phyloP scores from a whole-genome alignment of 2,888 invertebrate genomes.

The Coelinius sp. region DNA sequence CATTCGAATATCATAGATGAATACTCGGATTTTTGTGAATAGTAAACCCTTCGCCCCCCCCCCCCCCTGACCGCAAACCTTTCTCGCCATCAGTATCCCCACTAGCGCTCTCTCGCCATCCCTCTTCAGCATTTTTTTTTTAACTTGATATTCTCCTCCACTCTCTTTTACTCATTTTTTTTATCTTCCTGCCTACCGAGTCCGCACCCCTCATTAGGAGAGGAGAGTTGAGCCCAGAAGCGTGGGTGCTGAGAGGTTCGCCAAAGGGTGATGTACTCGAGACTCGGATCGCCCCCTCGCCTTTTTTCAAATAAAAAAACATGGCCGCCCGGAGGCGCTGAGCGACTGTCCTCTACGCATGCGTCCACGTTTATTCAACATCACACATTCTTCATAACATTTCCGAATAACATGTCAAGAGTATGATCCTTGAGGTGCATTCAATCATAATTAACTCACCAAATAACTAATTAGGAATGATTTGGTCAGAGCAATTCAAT shows the following conservation, averaged over 20 bases:
- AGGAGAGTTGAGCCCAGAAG: slow-evolving; percentile 41
- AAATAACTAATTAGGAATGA: background rate
- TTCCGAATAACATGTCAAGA: background rate
- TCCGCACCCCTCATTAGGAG: slow-evolving; percentile 57
- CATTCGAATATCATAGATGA: too few relatives aligned
- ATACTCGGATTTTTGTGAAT: too few relatives aligned
- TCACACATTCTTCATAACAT: background rate
- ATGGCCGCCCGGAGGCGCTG: slow-evolving; percentile 61
- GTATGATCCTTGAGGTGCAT: background rate
- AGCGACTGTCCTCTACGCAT: slow-evolving; percentile 28
- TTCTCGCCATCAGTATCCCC: background rate
- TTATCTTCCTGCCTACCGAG: slow-evolving; percentile 21
- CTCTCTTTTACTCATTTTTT: background rate
- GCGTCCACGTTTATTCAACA: background rate
- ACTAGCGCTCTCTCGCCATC: background rate
- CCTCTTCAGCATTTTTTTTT: background rate
- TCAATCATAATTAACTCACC: background rate
- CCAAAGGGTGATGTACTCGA: slow-evolving; percentile 67
- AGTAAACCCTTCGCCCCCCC: too few relatives aligned
- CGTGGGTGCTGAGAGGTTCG: slow-evolving; percentile 65
- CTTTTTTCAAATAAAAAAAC: slow-evolving; percentile 56
- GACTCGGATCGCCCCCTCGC: slow-evolving; percentile 54
- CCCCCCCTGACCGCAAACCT: too few relatives aligned
- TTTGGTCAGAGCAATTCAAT: background rate
- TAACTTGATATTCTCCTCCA: slow-evolving; percentile 1